Conservation (phyloP, 2,113 vertebrate genomes). For the rat (Rattus norvegicus) region GRCr8 NC_086023.1:47002501-47003000, state of each 20-base stretch:
- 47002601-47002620: background rate
- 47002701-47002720: constrained; percentile 2
- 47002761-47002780: background rate
- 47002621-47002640: background rate
- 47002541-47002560: background rate
- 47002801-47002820: background rate
- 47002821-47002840: background rate
- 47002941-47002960: background rate
- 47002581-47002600: background rate
- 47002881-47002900: background rate
- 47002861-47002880: background rate
- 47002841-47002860: background rate
- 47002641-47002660: background rate
- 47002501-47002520: background rate
- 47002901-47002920: background rate
- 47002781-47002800: background rate
- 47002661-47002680: background rate
- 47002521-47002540: background rate
- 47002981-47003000: background rate
- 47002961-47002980: background rate
- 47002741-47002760: background rate
- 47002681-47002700: background rate
- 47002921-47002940: background rate
- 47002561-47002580: background rate
- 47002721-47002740: constrained; percentile 4